Percentiles rank a stretch among this genome's conserved stretches.
Conservation (phyloP, 1,140 invertebrate species). For the Dinothrombium tinctorium region DNA sequence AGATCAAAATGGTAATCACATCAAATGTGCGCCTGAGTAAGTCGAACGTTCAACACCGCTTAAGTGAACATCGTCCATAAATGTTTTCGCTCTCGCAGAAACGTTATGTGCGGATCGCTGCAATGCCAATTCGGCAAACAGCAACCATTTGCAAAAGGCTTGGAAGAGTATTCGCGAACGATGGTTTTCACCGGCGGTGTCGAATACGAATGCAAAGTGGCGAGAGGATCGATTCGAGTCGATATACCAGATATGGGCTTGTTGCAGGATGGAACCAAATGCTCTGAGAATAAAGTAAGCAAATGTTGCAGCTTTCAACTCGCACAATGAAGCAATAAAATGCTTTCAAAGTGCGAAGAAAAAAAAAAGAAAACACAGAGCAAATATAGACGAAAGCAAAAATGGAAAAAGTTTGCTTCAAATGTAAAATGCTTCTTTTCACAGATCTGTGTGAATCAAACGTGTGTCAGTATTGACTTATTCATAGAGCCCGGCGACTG, state of each 20-base stretch:
- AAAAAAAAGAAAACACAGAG: too few species aligned
- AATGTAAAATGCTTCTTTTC: too few species aligned
- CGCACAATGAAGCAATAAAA: too few species aligned
- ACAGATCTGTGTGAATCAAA: constrained; percentile 71
- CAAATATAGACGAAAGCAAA: too few species aligned
- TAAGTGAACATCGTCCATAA: too few species aligned
- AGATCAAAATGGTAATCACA: constrained; percentile 44
- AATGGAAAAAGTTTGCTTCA: too few species aligned
- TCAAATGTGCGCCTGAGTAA: constrained; percentile 67
- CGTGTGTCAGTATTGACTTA: constrained; percentile 55
- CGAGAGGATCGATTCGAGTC: constrained; percentile 33
- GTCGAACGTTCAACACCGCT: too few species aligned
- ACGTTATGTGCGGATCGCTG: constrained; percentile 62
- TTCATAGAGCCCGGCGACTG: constrained; percentile 59
- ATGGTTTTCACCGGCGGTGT: constrained; percentile 57
- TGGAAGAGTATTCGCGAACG: constrained; percentile 53
- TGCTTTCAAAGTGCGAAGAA: too few species aligned
- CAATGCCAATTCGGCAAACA: constrained; percentile 64
- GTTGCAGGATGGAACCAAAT: constrained; percentile 68
- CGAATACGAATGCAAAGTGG: constrained; percentile 79
- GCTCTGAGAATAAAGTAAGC: constrained; percentile 57
- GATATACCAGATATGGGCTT: constrained; percentile 44
- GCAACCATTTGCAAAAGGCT: constrained; percentile 36
- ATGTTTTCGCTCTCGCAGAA: constrained; percentile 29
- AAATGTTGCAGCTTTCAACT: too few species aligned